Evolutionary conservation across 2,113 vertebrate species (phyloP).

Genomic region (Psilopogon haemacephalus): DNA sequence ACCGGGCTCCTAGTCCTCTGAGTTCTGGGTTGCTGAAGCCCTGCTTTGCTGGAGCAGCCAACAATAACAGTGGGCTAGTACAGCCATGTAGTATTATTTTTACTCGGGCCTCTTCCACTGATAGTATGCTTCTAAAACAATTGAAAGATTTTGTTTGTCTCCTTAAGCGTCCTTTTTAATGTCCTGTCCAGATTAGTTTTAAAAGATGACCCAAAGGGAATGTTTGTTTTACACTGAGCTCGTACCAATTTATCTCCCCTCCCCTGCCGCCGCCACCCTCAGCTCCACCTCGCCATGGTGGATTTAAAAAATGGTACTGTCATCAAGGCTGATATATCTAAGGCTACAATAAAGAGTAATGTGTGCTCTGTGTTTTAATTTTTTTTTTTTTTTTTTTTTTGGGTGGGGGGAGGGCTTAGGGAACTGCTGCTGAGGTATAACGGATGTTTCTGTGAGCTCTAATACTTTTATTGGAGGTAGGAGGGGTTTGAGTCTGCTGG

Average conservation of each 20-base stretch:
- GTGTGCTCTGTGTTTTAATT: not conserved
- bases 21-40: constrained; percentile 16
- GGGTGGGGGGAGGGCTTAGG: not conserved
- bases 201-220: constrained; percentile 19
- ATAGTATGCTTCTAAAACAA: constrained; percentile 1
- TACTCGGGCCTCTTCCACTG: not conserved
- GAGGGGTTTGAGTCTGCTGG: constrained; percentile 1
- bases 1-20: not conserved
- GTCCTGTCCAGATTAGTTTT: constrained; percentile 6
- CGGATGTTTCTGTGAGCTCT: not conserved
- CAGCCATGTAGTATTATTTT: not conserved
- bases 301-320: constrained; percentile 35
- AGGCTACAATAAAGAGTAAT: constrained; percentile 8
- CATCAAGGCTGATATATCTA: not conserved
- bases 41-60: constrained; percentile 36
- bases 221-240: not conserved
- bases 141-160: not conserved
- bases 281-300: not conserved
- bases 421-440: not conserved
- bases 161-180: not conserved
- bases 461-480: constrained; percentile 26
- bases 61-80: constrained; percentile 17
- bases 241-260: not conserved
- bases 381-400: constrained; percentile 2
- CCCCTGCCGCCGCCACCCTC: too few relatives aligned